Percentiles rank a stretch among this genome's conserved stretches.
These are phyloP conservation scores for Autographa pulchrina DNA, from an alignment of 2,888 invertebrate species.

Conservation along the genomic window DNA sequence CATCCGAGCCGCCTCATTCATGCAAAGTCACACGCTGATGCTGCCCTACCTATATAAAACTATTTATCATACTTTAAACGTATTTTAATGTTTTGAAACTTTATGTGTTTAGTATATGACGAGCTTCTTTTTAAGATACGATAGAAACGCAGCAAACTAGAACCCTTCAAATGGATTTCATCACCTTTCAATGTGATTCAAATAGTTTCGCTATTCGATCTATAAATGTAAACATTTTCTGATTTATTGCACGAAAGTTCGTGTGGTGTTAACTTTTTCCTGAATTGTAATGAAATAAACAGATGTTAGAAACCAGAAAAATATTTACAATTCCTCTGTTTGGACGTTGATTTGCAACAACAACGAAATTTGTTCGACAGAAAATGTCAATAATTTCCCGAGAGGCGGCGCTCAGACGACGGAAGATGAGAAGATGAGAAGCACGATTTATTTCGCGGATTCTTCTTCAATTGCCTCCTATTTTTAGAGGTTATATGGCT, in stretches of 20 bases:
- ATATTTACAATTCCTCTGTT: slow-evolving; percentile 25
- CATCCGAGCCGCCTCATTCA: slow-evolving; percentile 62
- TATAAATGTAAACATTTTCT: too few species aligned
- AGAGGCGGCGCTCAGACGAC: slow-evolving; percentile 63
- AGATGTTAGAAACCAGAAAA: slow-evolving; percentile 15
- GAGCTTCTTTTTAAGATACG: not conserved
- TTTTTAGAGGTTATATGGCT: slow-evolving; percentile 57
- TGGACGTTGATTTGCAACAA: slow-evolving; percentile 61
- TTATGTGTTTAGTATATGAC: not conserved
- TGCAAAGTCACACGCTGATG: slow-evolving; percentile 64
- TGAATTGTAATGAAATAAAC: slow-evolving; percentile 7
- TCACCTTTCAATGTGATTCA: too few species aligned
- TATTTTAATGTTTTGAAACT: slow-evolving; percentile 12
- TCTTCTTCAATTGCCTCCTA: slow-evolving; percentile 68
- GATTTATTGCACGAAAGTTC: slow-evolving; percentile 15
- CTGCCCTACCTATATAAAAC: slow-evolving; percentile 15
- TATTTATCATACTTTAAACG: slow-evolving; percentile 14
- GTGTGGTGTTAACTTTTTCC: not conserved
- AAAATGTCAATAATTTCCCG: slow-evolving; percentile 80
- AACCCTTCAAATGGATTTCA: too few species aligned
- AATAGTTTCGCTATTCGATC: too few species aligned
- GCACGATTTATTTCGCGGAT: slow-evolving; percentile 71
- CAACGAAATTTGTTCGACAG: slow-evolving; percentile 70
- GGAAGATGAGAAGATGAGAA: too few species aligned
- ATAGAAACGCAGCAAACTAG: too few species aligned